phyloP scores from a whole-genome alignment of 2,113 vertebrate species.

The Aix galericulata region DNA sequence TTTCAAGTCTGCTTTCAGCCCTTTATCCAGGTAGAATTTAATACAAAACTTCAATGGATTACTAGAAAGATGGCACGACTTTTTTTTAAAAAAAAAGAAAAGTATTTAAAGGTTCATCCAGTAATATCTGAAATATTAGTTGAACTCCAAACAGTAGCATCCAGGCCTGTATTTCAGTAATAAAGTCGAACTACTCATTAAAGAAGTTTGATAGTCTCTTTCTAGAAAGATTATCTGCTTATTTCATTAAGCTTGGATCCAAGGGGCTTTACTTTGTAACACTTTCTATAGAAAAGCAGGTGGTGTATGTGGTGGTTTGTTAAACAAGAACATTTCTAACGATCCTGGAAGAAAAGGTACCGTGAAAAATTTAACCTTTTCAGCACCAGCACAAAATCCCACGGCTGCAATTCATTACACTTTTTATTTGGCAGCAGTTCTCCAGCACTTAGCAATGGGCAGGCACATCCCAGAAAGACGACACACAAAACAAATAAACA shows the following conservation, averaged over 20 bases:
- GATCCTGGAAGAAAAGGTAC: not conserved
- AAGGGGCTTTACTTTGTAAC: constrained; percentile 14
- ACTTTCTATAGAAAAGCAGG: constrained; percentile 22
- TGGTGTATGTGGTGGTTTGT: not conserved
- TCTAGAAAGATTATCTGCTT: constrained; percentile 34
- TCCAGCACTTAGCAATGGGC: not conserved
- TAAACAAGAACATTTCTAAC: constrained; percentile 22
- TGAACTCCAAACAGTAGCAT: not conserved
- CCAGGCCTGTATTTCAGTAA: not conserved
- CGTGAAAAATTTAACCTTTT: constrained; percentile 16
- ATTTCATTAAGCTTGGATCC: constrained; percentile 42
- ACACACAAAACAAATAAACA: not conserved
- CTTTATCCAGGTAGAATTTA: not conserved
- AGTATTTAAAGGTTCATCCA: not conserved
- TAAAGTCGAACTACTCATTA: constrained; percentile 13
- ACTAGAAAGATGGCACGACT: not conserved
- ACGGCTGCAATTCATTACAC: not conserved
- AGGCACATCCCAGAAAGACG: not conserved
- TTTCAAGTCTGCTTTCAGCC: not conserved
- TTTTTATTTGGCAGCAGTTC: not conserved
- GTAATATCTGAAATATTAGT: not conserved
- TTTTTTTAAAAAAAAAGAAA: not conserved
- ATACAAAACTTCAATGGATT: not conserved
- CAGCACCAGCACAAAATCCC: not conserved
- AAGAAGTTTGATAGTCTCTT: constrained; percentile 28